phyloP scores from a whole-genome alignment of 2,797 vertebrate genomes.

The Enteromius treurensis region DNA sequence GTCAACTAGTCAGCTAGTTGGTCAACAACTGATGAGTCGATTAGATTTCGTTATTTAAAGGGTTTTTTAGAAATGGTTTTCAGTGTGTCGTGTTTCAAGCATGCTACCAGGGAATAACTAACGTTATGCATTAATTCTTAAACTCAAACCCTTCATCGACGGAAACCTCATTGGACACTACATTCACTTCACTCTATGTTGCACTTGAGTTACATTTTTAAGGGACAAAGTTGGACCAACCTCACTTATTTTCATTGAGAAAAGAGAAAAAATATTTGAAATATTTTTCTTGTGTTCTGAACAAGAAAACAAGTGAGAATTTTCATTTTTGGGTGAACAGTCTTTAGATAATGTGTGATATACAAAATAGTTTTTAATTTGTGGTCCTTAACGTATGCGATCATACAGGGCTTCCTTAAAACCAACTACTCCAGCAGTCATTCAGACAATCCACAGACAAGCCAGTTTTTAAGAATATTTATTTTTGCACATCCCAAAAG shows the following conservation, averaged over 20 bases:
- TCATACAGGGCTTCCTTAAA: neutral
- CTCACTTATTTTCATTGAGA: neutral
- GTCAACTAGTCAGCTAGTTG: neutral
- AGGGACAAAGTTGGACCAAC: neutral
- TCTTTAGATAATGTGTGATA: neutral
- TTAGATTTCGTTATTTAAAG: neutral
- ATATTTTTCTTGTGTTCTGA: neutral
- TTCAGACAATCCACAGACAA: neutral
- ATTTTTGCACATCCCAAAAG: constrained; percentile 10
- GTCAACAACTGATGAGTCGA: neutral
- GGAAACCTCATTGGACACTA: neutral
- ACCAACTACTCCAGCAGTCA: neutral
- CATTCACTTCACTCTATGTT: neutral
- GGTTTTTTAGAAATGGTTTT: neutral
- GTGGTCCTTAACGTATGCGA: neutral
- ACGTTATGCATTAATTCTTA: neutral
- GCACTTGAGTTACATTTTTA: neutral
- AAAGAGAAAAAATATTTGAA: neutral
- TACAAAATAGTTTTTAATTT: neutral
- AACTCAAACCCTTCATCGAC: neutral
- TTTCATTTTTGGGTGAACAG: neutral
- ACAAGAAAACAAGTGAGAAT: neutral
- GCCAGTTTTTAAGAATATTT: neutral
- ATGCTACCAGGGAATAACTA: neutral
- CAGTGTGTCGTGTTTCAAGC: neutral